Base-by-base conservation (phyloP, 1,140 invertebrate genomes). In the Drosophila hydei region DNA sequence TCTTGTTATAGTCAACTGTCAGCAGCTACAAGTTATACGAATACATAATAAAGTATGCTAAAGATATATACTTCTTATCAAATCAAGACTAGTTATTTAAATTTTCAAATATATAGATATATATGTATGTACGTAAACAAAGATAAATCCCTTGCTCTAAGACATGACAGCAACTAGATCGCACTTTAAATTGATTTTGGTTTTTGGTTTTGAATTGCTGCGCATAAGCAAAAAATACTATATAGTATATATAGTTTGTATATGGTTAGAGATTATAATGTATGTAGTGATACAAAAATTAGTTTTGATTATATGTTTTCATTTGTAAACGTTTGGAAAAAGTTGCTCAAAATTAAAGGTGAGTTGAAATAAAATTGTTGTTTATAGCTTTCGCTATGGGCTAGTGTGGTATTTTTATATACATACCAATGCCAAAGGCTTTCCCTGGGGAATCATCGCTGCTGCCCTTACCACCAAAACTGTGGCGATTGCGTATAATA, bases 391-490 rank as follows among this genome's bases (percentile, higher is more conserved):
- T 33, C 2, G 21, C 43, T 16, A n/a, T 11, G 62, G 51, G 45
- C 14, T 23, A 38, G 14, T 8, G 55, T 56, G 45, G 8, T 19
- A 42, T 51, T 36, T 33, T 25, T 9, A 19, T 83, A 77, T 75
- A 92, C 95, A 93, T 94, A 96, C 96, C 96, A 64, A 96, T 94
- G 91, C 95, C 96, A 90, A 96, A 96, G 23, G 95, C 94, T 92
- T 96, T 97, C 9, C 51, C 92, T 0, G 91, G 83, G 0, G 91
- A 90, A 42, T 92, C 91, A 51, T 92, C 91, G 47, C 78, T 78
- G 63, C 78, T 85, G 12, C 90, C 79, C 58, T 92, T 92, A 38
- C 91, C 91, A 2, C 89, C 90, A 48, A 91, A 91, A 42, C 91
- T 91, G 36, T 92, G 91, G 19, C 91, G 90, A 68, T 75, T 85